Evolutionary conservation across 2,113 vertebrate genomes (phyloP), one percentile per base, ranked within the genome.

Genomic region (Megaceryle torquata): DNA sequence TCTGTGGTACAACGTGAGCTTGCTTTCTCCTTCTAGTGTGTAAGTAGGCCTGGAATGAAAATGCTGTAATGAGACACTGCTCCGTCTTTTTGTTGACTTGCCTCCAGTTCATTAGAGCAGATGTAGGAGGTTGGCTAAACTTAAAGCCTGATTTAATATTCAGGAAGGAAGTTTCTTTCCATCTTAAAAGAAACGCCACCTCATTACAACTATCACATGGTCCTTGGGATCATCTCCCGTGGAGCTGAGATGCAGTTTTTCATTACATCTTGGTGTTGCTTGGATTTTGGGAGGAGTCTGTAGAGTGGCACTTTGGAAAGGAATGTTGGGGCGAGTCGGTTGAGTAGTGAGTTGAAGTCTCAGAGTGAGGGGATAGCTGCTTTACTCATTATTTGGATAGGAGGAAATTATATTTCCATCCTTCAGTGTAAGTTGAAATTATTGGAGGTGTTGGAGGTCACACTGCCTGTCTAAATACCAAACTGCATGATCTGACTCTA

Each of bases 141-240:
- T 75, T 84, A 81, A 92, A 95, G 86, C 77, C 76, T 54, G 82
- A 9, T 84, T 93, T 95, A 92, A 88, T 90, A 82, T 91, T 88
- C 90, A 87, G 95, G 93, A 94, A 96, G 95, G 96, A 96, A 96
- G 88, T 86, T 96, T 68, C 80, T 90, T 88, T 90, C 92, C 50
- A 33, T 96, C 80, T 88, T 86, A 37, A 89, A 93, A 88, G 65
- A 65, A 93, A 0, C 48, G 48, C 16, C 88, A 91, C 77, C 86
- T 93, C 76, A 22, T 91, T 95, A 78, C 64, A 71, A 22, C 60
- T 56, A 6, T 88, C 53, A 7, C 17, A 1, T 61, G 60, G 64
- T 86, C 70, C 61, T 54, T 41, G 86, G 82, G 79, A 75, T 81
- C 33, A 1, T 81, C 61, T 78, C 80, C 82, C 4, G 0, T 22